Evolutionary conservation across 2,888 invertebrate species (phyloP).

Genomic region (Brassicogethes aeneus): DNA sequence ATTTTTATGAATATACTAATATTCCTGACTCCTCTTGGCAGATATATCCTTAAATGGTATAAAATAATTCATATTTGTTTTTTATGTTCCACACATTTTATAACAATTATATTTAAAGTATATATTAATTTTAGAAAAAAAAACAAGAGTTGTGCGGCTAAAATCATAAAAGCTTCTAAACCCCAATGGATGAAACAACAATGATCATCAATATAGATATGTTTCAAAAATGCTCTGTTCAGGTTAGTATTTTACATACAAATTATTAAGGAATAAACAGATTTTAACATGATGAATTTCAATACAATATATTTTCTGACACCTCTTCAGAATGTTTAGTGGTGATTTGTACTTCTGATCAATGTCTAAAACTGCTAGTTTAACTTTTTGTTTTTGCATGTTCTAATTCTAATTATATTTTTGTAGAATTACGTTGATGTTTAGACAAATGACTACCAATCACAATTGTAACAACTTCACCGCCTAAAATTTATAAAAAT

Average conservation of each 20-base stretch:
- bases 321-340: constrained; percentile 36
- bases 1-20: constrained; percentile 26
- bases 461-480: too few relatives aligned
- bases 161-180: constrained; percentile 80
- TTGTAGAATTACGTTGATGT: too few relatives aligned
- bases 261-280: background rate
- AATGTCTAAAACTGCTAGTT: too few relatives aligned
- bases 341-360: constrained; percentile 24
- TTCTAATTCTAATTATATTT: too few relatives aligned
- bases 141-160: constrained; percentile 41
- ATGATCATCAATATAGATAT: constrained; percentile 96
- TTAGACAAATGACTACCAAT: too few relatives aligned
- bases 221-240: constrained; percentile 96
- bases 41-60: constrained; percentile 33
- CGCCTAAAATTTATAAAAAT: too few relatives aligned
- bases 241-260: constrained; percentile 44
- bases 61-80: background rate
- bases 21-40: constrained; percentile 41
- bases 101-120: background rate
- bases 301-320: constrained; percentile 30
- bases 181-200: constrained; percentile 93
- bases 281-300: background rate
- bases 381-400: too few relatives aligned
- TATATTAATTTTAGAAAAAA: constrained; percentile 11
- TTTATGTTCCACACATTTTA: constrained; percentile 3